Percentiles rank a stretch among this genome's conserved stretches.
These are phyloP conservation scores for Phania funesta DNA, from an alignment of 2,888 invertebrate genomes.

Conservation along the genomic window DNA sequence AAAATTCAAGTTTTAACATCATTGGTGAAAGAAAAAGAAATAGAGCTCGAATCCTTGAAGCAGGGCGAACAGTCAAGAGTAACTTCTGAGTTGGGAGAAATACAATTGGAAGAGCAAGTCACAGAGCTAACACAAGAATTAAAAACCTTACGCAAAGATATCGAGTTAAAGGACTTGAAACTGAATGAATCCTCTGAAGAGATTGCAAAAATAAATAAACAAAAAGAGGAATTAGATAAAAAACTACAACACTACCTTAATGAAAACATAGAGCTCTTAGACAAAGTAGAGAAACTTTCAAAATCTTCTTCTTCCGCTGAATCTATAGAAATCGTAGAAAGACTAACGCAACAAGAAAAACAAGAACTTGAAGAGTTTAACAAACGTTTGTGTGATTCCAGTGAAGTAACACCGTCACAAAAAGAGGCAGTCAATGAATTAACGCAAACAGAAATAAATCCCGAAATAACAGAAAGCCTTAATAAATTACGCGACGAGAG, in stretches of 20 bases:
- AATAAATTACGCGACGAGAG: slow-evolving; percentile 84
- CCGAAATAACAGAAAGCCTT: slow-evolving; percentile 82
- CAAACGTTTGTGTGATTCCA: slow-evolving; percentile 78
- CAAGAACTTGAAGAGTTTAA: slow-evolving; percentile 86
- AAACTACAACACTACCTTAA: slow-evolving; percentile 85
- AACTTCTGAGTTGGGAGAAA: slow-evolving; percentile 88
- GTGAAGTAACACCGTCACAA: slow-evolving; percentile 50
- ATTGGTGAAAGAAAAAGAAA: slow-evolving; percentile 79
- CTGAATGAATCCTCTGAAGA: slow-evolving; percentile 80
- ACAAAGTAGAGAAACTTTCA: slow-evolving; percentile 87
- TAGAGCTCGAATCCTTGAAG: slow-evolving; percentile 80
- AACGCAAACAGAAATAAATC: slow-evolving; percentile 76
- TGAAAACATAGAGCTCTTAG: slow-evolving; percentile 88
- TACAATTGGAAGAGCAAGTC: slow-evolving; percentile 89
- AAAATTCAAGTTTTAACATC: slow-evolving; percentile 82
- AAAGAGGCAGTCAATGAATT: slow-evolving; percentile 73
- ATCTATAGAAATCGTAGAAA: slow-evolving; percentile 88
- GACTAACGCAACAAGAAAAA: slow-evolving; percentile 86
- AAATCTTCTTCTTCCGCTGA: slow-evolving; percentile 87
- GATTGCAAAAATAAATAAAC: slow-evolving; percentile 81
- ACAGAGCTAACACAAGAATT: slow-evolving; percentile 79
- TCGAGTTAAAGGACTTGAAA: slow-evolving; percentile 81
- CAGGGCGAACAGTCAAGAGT: slow-evolving; percentile 85
- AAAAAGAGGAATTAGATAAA: slow-evolving; percentile 83
- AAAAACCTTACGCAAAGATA: slow-evolving; percentile 81